These are phyloP conservation scores for Chaetodon trifascialis DNA, from an alignment of 2,113 vertebrate species.

Conservation along the genomic window DNA sequence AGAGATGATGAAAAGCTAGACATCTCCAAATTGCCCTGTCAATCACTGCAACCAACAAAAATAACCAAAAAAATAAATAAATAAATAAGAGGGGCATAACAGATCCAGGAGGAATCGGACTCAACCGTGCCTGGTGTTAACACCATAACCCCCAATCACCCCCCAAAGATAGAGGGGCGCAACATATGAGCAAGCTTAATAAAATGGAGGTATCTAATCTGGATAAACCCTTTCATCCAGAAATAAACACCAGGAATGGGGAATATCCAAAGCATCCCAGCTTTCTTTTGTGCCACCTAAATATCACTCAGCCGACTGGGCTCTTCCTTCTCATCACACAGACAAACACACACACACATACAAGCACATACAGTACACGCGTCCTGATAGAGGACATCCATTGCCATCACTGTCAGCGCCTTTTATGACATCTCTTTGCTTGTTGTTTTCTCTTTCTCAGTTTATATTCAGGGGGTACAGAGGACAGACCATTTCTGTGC, in stretches of 20 bases:
- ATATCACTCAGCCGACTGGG: background rate
- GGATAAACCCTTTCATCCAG: constrained; percentile 14
- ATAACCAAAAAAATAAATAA: constrained; percentile 12
- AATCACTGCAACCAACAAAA: constrained; percentile 78
- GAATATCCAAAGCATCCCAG: background rate
- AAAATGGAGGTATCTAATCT: constrained; percentile 33
- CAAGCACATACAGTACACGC: constrained; percentile 7
- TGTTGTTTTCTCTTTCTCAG: constrained; percentile 18
- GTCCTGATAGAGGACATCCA: constrained; percentile 24
- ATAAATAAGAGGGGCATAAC: constrained; percentile 54
- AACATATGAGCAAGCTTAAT: constrained; percentile 18
- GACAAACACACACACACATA: background rate
- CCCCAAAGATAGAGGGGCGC: background rate
- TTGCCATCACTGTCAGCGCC: constrained; percentile 33
- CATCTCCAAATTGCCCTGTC: constrained; percentile 84
- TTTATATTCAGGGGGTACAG: constrained; percentile 32
- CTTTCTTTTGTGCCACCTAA: background rate
- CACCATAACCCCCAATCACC: background rate
- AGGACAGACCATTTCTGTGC: constrained; percentile 18
- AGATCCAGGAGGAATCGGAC: constrained; percentile 42
- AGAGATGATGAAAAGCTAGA: constrained; percentile 76
- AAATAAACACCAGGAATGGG: background rate
- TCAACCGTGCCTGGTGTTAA: background rate
- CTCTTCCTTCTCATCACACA: constrained; percentile 10
- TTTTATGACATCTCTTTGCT: constrained; percentile 33